Percentiles rank a stretch among this genome's conserved stretches.
These are phyloP conservation scores for Apamea sordens DNA, from an alignment of 2,888 invertebrate species.

Conservation along the genomic window DNA sequence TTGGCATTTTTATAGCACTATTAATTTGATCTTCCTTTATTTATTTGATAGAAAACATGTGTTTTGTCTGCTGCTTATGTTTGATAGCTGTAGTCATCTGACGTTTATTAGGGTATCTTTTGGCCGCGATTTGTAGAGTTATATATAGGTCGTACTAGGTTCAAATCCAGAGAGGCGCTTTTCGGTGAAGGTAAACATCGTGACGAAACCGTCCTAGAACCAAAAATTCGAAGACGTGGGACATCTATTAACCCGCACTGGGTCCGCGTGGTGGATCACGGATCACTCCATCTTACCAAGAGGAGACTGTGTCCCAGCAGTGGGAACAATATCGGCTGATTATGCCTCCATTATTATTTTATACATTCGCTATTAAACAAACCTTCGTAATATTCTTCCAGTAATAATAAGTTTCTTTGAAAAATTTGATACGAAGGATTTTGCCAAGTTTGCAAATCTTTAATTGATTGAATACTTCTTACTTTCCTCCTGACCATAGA, in stretches of 20 bases:
- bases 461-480: not conserved
- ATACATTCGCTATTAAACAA: not conserved
- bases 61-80: constrained; percentile 41
- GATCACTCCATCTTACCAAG: not conserved
- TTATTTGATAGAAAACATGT: constrained; percentile 37
- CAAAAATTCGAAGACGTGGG: not conserved
- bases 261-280: not conserved
- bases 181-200: not conserved
- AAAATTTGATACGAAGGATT: not conserved
- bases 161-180: not conserved
- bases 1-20: constrained; percentile 45
- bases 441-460: not conserved
- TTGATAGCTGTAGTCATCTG: constrained; percentile 9
- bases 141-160: not conserved
- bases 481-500: not conserved
- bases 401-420: not conserved
- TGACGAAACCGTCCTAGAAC: not conserved
- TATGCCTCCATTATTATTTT: constrained; percentile 18
- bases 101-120: constrained; percentile 7
- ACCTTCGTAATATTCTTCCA: not conserved
- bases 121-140: not conserved
- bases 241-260: not conserved
- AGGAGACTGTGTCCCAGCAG: not conserved
- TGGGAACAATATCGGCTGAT: not conserved
- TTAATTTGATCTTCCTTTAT: constrained; percentile 45